Evolutionary conservation across 2,113 vertebrate genomes (phyloP).

Genomic region (Zosterops lateralis): DNA sequence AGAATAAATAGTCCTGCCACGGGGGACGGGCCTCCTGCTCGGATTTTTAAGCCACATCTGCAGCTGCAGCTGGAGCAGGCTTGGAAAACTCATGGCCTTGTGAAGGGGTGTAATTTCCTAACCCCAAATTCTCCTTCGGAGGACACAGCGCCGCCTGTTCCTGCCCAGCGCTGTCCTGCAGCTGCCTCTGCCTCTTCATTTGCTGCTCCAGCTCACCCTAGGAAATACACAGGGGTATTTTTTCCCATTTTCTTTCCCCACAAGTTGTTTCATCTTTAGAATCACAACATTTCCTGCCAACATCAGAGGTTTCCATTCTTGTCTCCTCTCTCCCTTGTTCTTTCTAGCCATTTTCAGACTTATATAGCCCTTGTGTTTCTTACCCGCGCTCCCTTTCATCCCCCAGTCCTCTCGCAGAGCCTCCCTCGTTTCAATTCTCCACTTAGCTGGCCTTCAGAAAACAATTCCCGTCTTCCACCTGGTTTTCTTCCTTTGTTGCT

Average conservation of each 20-base stretch:
- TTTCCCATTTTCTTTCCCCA: conserved; percentile 23
- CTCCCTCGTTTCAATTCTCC: conserved; percentile 56
- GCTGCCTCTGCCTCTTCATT: conserved; percentile 36
- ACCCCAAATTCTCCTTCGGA: conserved; percentile 42
- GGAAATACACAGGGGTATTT: conserved; percentile 55
- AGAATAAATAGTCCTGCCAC: conserved; percentile 49
- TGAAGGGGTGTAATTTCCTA: conserved; percentile 47
- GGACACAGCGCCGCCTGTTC: not conserved
- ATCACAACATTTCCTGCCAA: conserved; percentile 59
- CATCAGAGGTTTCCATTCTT: conserved; percentile 58
- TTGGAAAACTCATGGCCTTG: not conserved
- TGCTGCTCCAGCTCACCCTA: conserved; percentile 48
- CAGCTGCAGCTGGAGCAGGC: conserved; percentile 54
- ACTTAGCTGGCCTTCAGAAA: conserved; percentile 51
- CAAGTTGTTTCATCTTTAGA: conserved; percentile 69
- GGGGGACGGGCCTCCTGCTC: conserved; percentile 33
- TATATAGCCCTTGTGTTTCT: conserved; percentile 44
- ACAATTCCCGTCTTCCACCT: conserved; percentile 13
- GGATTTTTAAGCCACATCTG: conserved; percentile 46
- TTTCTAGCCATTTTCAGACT: conserved; percentile 52
- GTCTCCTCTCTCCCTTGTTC: conserved; percentile 38
- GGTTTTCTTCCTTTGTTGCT: conserved; percentile 9
- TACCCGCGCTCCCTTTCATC: conserved; percentile 36
- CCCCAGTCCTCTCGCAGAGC: not conserved
- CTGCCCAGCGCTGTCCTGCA: conserved; percentile 12